Evolutionary conservation across 2,113 vertebrate genomes (phyloP).

Genomic region (Neolamprologus modestus): DNA sequence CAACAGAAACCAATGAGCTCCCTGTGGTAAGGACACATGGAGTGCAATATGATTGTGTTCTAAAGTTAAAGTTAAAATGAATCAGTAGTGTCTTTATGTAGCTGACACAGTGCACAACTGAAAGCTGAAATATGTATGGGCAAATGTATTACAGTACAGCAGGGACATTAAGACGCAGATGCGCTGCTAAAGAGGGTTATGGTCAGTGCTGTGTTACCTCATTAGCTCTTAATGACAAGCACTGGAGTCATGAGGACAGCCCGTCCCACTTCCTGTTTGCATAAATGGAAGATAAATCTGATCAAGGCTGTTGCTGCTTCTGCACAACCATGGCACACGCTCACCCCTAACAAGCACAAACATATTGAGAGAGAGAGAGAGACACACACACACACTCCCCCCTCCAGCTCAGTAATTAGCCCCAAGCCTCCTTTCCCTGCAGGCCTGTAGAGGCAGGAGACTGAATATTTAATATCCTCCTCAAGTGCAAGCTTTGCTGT

Average conservation of each 20-base stretch:
- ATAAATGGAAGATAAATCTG: not conserved
- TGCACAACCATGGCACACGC: not conserved
- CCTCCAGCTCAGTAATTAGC: constrained; percentile 42
- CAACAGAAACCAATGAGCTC: not conserved
- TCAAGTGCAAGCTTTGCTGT: constrained; percentile 33
- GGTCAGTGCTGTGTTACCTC: constrained; percentile 3
- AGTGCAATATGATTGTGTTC: not conserved
- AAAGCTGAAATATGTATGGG: not conserved
- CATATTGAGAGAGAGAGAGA: not conserved
- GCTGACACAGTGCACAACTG: not conserved
- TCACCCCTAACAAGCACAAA: not conserved
- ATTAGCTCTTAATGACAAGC: constrained; percentile 22
- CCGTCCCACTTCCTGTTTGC: not conserved
- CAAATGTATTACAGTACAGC: not conserved
- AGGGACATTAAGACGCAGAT: not conserved
- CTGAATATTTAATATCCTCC: constrained; percentile 62
- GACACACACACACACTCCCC: not conserved
- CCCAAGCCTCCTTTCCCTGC: not conserved
- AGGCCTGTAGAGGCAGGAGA: constrained; percentile 9
- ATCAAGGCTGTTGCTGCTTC: not conserved
- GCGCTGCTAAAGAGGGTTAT: not conserved
- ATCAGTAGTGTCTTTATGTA: not conserved
- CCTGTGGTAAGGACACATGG: not conserved
- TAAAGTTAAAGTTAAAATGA: not conserved
- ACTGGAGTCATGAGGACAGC: not conserved